Percentiles rank a stretch among this genome's conserved stretches.
Conservation (phyloP, 1,140 invertebrate species). For the Ostrea edulis region DNA sequence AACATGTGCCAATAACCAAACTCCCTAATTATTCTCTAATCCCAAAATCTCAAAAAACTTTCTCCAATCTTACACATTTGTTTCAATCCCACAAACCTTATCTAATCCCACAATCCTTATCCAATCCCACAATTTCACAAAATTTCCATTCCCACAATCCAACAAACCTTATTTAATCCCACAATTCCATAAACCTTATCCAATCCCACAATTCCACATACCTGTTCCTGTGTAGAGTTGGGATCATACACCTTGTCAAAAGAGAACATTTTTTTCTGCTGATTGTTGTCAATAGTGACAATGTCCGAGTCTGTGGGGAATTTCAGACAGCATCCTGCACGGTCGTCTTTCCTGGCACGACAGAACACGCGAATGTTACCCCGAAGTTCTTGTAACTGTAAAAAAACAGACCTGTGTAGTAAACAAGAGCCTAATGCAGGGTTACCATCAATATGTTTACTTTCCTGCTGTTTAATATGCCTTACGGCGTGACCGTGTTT, state of each 20-base stretch:
- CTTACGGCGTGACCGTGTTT: too few relatives aligned
- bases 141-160: too few relatives aligned
- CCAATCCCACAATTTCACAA: too few relatives aligned
- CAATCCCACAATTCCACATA: conserved; percentile 77
- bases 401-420: not conserved
- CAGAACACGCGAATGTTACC: conserved; percentile 79
- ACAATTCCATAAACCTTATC: conserved; percentile 81
- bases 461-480: too few relatives aligned
- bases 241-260: conserved; percentile 97
- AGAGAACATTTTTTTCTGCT: conserved; percentile 73
- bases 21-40: too few relatives aligned
- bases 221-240: conserved; percentile 98
- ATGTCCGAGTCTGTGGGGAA: conserved; percentile 76
- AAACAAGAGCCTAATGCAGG: too few relatives aligned
- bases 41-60: too few relatives aligned
- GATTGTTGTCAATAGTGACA: conserved; percentile 62
- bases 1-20: too few relatives aligned
- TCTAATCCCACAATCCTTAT: not conserved
- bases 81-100: not conserved
- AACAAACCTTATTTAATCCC: not conserved
- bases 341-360: conserved; percentile 74
- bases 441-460: too few relatives aligned
- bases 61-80: not conserved
- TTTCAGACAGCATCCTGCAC: conserved; percentile 68
- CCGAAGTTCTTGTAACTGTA: conserved; percentile 81